Base-by-base conservation (phyloP, 2,888 invertebrate species). In the Mythimna lalbum region DNA sequence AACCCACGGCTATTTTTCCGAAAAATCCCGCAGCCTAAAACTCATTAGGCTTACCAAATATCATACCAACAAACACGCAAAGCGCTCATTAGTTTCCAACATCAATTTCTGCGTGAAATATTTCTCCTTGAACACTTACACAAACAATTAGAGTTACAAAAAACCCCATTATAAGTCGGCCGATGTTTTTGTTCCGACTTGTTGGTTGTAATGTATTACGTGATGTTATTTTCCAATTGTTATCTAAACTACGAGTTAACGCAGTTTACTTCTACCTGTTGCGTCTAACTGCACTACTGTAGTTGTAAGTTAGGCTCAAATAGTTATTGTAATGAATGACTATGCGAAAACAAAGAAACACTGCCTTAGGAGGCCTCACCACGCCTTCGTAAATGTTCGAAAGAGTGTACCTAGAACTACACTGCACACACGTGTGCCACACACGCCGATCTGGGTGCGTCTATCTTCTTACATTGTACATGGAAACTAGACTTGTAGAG, bases 141-240 rank as follows among this genome's bases (percentile, higher is more conserved):
- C 81, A 84, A 86, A 79, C 77, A 76, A 67, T 78, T 77, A 81
- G 63, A 57, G 56, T 47, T 61, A 83, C 59, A 82, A 84, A 82
- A 85, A 84, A 61, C 60, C 64, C 68, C 39, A 82, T 82, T 73
- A 73, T 53, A 23, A 72, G 52, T 65, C 63, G 50, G 49, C 33
- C 52, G 56, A 69, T 69, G 73, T 78, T 86, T 85, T 78, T 84
- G 76, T 80, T 68, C 73, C 62, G 66, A 84, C 69, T 81, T 66
- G 64, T 73, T 79, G 61, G 12, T 27, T 47, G 80, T 82, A 92
- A 93, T 93, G 86, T 87, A 90, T 91, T 94, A 94, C 94, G 94
- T 94, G 93, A 92, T 78, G 81, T 86, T 85, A 90, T 91, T 92
- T 88, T 89, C 80, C 83, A 84, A 89, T 92, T 91, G 89, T 91